Percentiles rank a stretch among this genome's conserved stretches.
Conservation (phyloP, 1,140 invertebrate genomes). For the Drosophila parabipectinata region DNA sequence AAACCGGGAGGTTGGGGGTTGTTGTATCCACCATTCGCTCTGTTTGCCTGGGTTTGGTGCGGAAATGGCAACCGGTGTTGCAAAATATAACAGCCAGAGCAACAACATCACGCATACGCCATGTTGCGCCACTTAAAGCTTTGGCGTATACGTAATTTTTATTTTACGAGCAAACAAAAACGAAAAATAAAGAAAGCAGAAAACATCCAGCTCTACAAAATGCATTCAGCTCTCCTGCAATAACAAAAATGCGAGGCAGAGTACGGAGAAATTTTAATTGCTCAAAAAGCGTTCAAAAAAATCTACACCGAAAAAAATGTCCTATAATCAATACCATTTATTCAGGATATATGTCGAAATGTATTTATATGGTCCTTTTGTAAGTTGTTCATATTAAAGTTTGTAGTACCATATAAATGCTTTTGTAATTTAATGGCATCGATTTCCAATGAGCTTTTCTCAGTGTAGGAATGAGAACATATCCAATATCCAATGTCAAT, state of each 20-base stretch:
- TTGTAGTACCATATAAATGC: no score
- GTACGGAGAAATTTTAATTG: constrained; percentile 76
- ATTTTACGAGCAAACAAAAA: constrained; percentile 67
- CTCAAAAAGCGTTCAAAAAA: constrained; percentile 59
- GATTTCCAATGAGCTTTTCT: no score
- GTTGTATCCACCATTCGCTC: constrained; percentile 57
- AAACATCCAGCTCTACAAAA: constrained; percentile 57
- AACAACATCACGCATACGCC: constrained; percentile 66
- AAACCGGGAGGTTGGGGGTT: constrained; percentile 3
- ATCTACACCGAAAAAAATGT: background rate
- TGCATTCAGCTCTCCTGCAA: constrained; percentile 51
- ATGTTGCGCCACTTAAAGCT: constrained; percentile 77
- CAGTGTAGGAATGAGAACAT: background rate
- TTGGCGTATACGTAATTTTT: constrained; percentile 80
- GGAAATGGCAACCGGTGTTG: constrained; percentile 77
- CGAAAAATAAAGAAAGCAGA: constrained; percentile 40
- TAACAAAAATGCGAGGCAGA: constrained; percentile 57
- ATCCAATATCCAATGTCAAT: background rate
- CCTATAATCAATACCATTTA: no score
- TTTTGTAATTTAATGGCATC: no score
- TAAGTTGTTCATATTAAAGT: no score
- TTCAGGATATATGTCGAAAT: no score
- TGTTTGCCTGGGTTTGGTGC: constrained; percentile 70
- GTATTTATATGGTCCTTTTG: no score
- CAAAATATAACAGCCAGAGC: constrained; percentile 57